These are phyloP conservation scores for Drosophila testacea DNA, from an alignment of 2,888 invertebrate genomes.

Conservation along the genomic window DNA sequence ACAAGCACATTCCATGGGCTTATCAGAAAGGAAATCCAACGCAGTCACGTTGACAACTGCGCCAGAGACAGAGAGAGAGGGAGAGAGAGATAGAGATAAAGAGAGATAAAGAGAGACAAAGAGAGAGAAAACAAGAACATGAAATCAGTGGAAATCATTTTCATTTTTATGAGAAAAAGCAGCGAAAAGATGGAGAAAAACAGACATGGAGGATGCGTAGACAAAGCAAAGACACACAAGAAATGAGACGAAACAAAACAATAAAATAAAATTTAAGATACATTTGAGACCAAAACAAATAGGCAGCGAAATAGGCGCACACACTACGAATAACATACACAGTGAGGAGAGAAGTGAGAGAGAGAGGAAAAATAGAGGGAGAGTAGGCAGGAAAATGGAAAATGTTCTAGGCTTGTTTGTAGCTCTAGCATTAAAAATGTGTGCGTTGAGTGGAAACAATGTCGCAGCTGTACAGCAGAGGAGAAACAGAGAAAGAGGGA, in stretches of 20 bases:
- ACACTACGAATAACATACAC: constrained; percentile 22
- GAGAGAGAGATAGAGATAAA: not conserved
- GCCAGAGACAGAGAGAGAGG: constrained; percentile 9
- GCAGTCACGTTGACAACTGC: constrained; percentile 52
- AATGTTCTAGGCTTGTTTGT: constrained; percentile 50
- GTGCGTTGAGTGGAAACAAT: constrained; percentile 58
- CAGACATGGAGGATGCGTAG: constrained; percentile 26
- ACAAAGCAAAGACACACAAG: constrained; percentile 10
- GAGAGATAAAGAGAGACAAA: constrained; percentile 2
- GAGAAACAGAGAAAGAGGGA: not conserved
- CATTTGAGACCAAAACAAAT: constrained; percentile 80
- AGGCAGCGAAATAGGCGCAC: constrained; percentile 70
- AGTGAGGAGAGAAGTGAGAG: not conserved
- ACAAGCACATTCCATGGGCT: constrained; percentile 36
- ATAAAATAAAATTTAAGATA: constrained; percentile 82
- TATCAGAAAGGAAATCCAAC: constrained; percentile 61
- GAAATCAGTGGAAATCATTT: constrained; percentile 75
- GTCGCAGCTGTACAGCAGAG: constrained; percentile 66
- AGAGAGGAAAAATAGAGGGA: not conserved
- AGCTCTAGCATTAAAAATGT: constrained; percentile 47
- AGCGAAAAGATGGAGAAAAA: constrained; percentile 22
- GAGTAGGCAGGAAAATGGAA: constrained; percentile 60
- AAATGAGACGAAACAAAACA: constrained; percentile 63
- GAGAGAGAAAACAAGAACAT: constrained; percentile 20
- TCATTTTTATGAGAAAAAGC: constrained; percentile 54